Base-by-base conservation (phyloP, 2,888 invertebrate genomes). In the Epicampocera succincta region DNA sequence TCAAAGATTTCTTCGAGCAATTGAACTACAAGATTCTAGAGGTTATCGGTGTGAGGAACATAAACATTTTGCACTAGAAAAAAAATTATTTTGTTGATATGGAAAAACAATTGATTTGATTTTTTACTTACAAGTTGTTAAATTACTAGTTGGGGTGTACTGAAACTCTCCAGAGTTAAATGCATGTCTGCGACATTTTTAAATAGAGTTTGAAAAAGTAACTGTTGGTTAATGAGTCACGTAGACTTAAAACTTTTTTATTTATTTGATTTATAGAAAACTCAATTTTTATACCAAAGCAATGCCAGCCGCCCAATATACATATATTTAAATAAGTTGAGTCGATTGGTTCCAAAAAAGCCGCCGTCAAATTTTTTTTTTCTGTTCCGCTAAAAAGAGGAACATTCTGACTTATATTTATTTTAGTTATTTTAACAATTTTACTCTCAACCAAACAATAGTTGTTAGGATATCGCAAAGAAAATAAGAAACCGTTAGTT, bases 221-320 rank as follows among this genome's bases (percentile, higher is more conserved):
- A 15, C 63, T 60, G 17, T 60, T 72, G 29, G 52, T 60, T 73
- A 33, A 58, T 11, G 58, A 58, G 21, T 68, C 15, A 50, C 33
- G 58, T 40, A 73, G 42, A 58, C 78, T 66, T 52, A 79, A 29
- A 60, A 54, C 29, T 61, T 79, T 78, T 50, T 73, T 66, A 25
- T 50, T 63, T 61, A 81, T 66, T 44, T 81, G 13, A 72, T 76
- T 73, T 50, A 33, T 58, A n/a, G 50, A 66, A 69, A 83, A 83
- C 56, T 77, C 21, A 42, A 80, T 74, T 77, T 33, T 54, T 33
- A 46, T 73, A 44, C 56, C 65, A 44, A 76, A 80, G 44, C 25
- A 65, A 83, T 79, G 61, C 72, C 72, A 72, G 68, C 66, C 40
- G 56, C 63, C 25, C 71, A 54, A 38, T 40, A 58, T 58, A 58